A percentile compares a stretch with the other conserved stretches of the same genome.
Evolutionary conservation across 2,888 invertebrate genomes (phyloP).

Genomic region (Rhagium mordax): DNA sequence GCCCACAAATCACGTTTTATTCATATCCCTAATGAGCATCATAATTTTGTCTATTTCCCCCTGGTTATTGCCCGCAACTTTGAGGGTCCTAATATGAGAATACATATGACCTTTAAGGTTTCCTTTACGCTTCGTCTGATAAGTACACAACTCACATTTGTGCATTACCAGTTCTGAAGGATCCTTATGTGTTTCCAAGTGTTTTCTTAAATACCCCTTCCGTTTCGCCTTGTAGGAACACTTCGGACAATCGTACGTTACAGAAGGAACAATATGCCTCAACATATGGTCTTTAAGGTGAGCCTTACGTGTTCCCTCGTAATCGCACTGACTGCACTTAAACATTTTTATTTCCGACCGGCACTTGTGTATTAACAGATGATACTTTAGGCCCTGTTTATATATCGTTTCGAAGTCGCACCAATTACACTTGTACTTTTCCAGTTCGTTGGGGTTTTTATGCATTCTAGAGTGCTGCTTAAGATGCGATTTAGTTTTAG

Average conservation of each 20-base stretch:
- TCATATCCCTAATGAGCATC: not conserved
- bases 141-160: not conserved
- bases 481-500: not conserved
- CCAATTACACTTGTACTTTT: constrained; percentile 11
- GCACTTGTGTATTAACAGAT: not conserved
- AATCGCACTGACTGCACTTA: not conserved
- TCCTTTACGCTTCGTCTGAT: not conserved
- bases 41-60: not conserved
- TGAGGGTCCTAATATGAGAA: not conserved
- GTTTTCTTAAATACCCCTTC: not conserved
- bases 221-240: not conserved
- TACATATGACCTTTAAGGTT: not conserved
- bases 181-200: not conserved
- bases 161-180: not conserved
- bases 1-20: not conserved
- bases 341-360: not conserved
- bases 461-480: not conserved
- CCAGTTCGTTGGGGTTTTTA: not conserved
- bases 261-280: not conserved
- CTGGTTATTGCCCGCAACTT: not conserved
- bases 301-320: not conserved
- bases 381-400: not conserved
- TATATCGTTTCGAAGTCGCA: not conserved
- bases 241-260: not conserved
- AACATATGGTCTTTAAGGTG: not conserved